phyloP scores from a whole-genome alignment of 2,113 vertebrate genomes.

The Thermophis baileyi region DNA sequence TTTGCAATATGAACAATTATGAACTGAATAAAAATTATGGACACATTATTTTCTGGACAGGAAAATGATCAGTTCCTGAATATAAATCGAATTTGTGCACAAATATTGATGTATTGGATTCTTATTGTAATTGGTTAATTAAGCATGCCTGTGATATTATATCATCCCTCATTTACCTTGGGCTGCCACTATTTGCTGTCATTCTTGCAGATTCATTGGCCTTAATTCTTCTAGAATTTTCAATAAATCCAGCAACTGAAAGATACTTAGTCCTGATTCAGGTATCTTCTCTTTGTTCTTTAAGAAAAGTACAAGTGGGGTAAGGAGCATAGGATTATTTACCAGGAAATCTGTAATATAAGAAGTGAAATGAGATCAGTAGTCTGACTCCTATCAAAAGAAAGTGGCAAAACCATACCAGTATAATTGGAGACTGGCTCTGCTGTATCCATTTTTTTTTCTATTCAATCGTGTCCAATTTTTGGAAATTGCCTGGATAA shows the following conservation, averaged over 20 bases:
- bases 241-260: neutral
- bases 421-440: neutral
- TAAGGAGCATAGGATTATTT: neutral
- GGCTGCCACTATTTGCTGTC: neutral
- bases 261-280: neutral
- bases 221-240: neutral
- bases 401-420: neutral
- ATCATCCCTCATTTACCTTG: neutral
- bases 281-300: neutral
- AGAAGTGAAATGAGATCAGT: neutral
- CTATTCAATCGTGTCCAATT: neutral
- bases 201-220: neutral
- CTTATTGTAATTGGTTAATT: neutral
- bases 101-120: neutral
- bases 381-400: neutral
- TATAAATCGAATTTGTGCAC: neutral
- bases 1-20: neutral
- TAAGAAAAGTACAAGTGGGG: neutral
- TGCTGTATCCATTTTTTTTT: neutral
- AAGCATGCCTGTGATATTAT: neutral
- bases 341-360: neutral
- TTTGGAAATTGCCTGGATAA: neutral
- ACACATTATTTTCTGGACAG: fast-evolving
- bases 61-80: neutral
- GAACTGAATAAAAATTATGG: neutral